Evolutionary conservation across 2,113 vertebrate species (phyloP), one percentile per base, ranked within the genome.

Genomic region (Salvelinus fontinalis): DNA sequence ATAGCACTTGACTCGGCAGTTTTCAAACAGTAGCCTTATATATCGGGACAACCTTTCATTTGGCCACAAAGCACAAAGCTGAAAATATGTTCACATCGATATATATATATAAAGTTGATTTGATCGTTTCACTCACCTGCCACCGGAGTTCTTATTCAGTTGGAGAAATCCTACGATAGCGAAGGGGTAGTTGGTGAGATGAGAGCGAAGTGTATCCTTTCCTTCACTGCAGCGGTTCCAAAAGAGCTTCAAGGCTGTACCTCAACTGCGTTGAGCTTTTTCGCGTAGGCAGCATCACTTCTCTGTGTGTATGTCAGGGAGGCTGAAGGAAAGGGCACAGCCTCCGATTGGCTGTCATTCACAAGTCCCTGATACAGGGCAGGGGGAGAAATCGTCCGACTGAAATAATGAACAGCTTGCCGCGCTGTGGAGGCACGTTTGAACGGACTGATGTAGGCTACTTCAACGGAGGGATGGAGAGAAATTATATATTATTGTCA

Each of bases 331-430:
- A 89, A 87, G 85, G 92, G 39, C 89, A 88, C 92, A 86, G 86
- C 77, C 89, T 87, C 87, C 88, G 78, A 92, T 95, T 97, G 95
- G 95, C 91, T 94, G 95, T 93, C 91, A 90, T 92, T 94, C 94
- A 88, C 88, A 70, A 82, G 89, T 86, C 87, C 85, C 90, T 90
- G 90, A 88, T 91, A 91, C 91, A 92, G 88, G 86, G 77, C 49
- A 67, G 65, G 74, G 39, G 76, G 48, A 77, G 73, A 60, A 59
- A 88, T 62, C 31, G 82, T 86, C 64, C 20, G 59, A 65, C 60
- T 4, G n/a, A 48, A 74, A 62, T 24, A 62, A 54, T 7, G 77
- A 57, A 48, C 7, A 8, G 22, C 68, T 49, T 44, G 11, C 18
- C 1, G 67, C 67, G 12, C 16, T 48, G 39, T 11, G 39, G 9